Evolutionary conservation across 1,140 invertebrate species (phyloP).

Genomic region (Drosophila funebris): DNA sequence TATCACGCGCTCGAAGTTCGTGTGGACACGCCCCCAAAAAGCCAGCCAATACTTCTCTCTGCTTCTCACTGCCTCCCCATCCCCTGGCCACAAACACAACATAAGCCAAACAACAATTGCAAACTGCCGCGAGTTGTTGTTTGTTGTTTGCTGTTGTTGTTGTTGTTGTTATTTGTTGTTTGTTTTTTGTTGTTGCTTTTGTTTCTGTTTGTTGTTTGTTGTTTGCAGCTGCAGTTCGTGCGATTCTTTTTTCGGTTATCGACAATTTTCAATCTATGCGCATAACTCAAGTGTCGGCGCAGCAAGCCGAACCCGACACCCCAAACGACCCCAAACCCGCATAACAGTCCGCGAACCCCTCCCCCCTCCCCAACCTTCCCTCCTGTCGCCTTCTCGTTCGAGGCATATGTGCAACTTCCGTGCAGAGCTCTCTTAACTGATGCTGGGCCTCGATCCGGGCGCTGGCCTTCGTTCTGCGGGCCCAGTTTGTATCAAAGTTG

Average conservation of each 20-base stretch:
- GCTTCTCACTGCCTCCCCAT: background rate
- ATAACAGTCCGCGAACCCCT: constrained; percentile 43
- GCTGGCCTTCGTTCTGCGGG: constrained; percentile 25
- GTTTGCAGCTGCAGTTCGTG: constrained; percentile 64
- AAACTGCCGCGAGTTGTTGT: constrained; percentile 36
- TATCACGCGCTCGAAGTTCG: constrained; percentile 69
- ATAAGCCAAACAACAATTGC: constrained; percentile 59
- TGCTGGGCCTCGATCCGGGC: constrained; percentile 47
- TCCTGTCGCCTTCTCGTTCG: background rate
- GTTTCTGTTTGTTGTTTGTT: constrained; percentile 32
- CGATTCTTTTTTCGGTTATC: constrained; percentile 80
- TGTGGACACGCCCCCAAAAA: constrained; percentile 58
- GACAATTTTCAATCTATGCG: constrained; percentile 80
- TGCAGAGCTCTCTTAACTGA: constrained; percentile 69
- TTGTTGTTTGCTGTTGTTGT: constrained; percentile 13
- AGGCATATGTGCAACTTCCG: constrained; percentile 81
- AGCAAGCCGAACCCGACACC: constrained; percentile 54
- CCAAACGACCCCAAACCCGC: constrained; percentile 56
- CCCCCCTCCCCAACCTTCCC: background rate
- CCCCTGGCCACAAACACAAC: background rate
- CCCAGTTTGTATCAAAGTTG: constrained; percentile 68
- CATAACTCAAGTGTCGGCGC: constrained; percentile 78
- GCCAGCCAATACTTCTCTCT: constrained; percentile 1
- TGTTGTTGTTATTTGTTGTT: constrained; percentile 17
- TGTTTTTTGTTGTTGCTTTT: constrained; percentile 19